Conservation (phyloP, 2,113 vertebrate genomes). For the Nettapus auritus region DNA sequence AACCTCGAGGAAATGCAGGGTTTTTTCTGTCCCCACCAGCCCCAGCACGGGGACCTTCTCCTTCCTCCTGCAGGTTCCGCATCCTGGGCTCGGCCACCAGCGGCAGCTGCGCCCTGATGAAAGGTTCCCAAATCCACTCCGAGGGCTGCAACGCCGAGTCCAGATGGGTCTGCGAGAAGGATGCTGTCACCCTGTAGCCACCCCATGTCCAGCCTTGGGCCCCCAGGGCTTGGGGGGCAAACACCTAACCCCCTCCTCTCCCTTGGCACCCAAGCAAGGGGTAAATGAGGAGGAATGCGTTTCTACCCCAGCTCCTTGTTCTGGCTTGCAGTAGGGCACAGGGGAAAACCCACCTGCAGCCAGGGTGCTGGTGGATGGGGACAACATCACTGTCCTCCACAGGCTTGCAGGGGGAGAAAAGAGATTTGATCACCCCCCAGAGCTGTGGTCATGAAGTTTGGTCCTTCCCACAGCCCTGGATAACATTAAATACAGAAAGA, state of each 20-base stretch:
- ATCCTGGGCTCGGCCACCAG: not conserved
- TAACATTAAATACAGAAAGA: not conserved
- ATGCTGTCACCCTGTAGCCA: not conserved
- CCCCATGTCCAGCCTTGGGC: not conserved
- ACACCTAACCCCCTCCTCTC: not conserved
- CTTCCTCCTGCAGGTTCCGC: not conserved
- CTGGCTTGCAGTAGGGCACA: not conserved
- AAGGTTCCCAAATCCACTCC: not conserved
- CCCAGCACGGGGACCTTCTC: not conserved
- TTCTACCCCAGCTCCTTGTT: not conserved
- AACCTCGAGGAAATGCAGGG: not conserved
- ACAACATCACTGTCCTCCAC: no score
- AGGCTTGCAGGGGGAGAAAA: no score
- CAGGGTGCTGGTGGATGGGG: no score
- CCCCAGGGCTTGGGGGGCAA: no score
- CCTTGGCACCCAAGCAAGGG: no score
- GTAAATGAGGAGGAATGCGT: no score
- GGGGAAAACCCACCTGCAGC: not conserved
- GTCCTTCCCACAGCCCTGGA: not conserved
- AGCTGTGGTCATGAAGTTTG: not conserved
- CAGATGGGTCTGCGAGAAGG: not conserved
- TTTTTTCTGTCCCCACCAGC: no score
- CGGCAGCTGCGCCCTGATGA: not conserved
- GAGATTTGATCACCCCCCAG: not conserved
- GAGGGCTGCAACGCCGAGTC: not conserved